Conservation (phyloP, 2,797 vertebrate genomes). For the Trachurus trachurus region DNA sequence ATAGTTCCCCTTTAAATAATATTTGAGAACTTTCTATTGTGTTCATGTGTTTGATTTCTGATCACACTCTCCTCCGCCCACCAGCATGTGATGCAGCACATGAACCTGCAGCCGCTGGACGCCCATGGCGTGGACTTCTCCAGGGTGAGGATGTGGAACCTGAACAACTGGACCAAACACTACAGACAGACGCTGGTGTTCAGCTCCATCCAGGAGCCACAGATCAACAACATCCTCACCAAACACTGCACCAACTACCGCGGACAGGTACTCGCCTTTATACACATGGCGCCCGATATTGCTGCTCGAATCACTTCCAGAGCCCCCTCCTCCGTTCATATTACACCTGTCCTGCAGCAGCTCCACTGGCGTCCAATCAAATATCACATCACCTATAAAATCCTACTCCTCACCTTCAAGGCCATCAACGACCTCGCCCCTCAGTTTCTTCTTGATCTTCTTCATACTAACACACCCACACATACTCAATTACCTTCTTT, state of each 20-base stretch:
- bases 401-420: no score
- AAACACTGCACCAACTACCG: slow-evolving; percentile 92
- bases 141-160: slow-evolving; percentile 94
- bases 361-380: no score
- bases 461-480: no score
- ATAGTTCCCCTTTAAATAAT: no score
- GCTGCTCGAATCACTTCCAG: not conserved
- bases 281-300: not conserved
- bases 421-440: no score
- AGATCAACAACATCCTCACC: slow-evolving; percentile 93
- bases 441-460: no score
- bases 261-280: slow-evolving; percentile 88
- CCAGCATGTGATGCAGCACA: slow-evolving; percentile 92
- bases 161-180: slow-evolving; percentile 92
- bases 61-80: not conserved
- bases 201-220: slow-evolving; percentile 92
- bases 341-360: no score
- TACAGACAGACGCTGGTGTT: slow-evolving; percentile 97
- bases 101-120: slow-evolving; percentile 93
- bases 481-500: no score
- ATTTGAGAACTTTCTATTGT: not conserved
- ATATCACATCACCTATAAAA: no score
- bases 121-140: slow-evolving; percentile 96
- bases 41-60: not conserved
- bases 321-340: no score